Conservation (phyloP, 1,140 invertebrate genomes). For the Philaenus spumarius region DNA sequence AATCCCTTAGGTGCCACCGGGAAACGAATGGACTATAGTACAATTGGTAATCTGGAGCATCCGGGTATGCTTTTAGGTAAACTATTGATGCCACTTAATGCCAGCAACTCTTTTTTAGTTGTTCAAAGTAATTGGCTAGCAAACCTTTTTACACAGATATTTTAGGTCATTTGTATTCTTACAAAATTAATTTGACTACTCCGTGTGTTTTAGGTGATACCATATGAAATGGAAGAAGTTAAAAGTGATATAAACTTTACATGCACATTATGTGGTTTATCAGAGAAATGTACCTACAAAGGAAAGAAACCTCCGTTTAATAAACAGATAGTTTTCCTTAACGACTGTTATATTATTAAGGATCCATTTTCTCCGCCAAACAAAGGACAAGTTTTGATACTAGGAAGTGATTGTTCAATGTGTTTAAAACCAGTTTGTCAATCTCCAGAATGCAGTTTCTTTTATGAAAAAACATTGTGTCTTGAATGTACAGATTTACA, state of each 20-base stretch:
- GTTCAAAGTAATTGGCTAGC: too few relatives aligned
- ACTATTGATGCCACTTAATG: too few relatives aligned
- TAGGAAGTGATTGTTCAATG: conserved; percentile 64
- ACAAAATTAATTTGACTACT: too few relatives aligned
- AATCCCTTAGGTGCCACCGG: too few relatives aligned
- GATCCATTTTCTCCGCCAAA: conserved; percentile 69
- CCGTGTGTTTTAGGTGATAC: background rate
- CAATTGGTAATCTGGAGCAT: too few relatives aligned
- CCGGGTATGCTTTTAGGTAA: too few relatives aligned
- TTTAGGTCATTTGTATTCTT: too few relatives aligned
- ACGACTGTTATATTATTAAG: conserved; percentile 70
- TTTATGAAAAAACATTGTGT: conserved; percentile 68
- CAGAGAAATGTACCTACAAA: conserved; percentile 64
- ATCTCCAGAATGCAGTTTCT: conserved; percentile 66
- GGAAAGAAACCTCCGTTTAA: conserved; percentile 63
- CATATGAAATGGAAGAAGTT: background rate
- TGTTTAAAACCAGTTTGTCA: conserved; percentile 66
- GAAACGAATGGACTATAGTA: too few relatives aligned
- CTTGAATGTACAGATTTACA: conserved; percentile 53
- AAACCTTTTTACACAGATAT: too few relatives aligned
- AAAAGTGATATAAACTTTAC: conserved; percentile 44
- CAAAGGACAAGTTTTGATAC: conserved; percentile 58
- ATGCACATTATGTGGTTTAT: conserved; percentile 55
- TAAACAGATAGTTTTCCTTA: conserved; percentile 49
- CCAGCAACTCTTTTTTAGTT: too few relatives aligned